A percentile compares a stretch with the other conserved stretches of the same genome.
Evolutionary conservation across 2,797 vertebrate species (phyloP).

Genomic region (Chaetophractus vellerosus): DNA sequence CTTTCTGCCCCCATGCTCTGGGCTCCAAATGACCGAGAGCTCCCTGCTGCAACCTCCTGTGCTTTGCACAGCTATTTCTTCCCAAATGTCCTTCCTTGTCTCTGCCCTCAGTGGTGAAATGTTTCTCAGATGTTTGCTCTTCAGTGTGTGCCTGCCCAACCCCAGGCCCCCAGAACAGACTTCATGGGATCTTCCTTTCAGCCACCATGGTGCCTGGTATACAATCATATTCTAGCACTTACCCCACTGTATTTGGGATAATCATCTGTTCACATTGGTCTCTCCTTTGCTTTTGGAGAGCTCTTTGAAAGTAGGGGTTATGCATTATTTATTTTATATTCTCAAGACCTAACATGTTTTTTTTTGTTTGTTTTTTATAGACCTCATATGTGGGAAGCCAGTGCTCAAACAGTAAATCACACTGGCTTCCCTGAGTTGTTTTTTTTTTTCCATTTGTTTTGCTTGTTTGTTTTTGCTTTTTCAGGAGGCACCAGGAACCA

Average conservation of each 20-base stretch:
- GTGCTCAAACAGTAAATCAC: no score
- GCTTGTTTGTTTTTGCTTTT: no score
- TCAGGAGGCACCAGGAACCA: no score
- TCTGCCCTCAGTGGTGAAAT: background rate
- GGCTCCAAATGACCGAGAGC: background rate
- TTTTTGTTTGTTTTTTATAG: no score
- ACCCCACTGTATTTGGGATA: background rate
- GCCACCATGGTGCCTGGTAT: background rate
- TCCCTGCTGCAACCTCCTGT: background rate
- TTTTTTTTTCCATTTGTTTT: no score
- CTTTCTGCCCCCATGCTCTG: background rate
- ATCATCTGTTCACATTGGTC: background rate
- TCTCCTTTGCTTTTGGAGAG: background rate
- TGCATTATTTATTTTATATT: conserved; percentile 19
- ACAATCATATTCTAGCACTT: background rate
- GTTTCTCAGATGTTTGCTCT: background rate
- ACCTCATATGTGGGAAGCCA: no score
- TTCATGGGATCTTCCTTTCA: background rate
- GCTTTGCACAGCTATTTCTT: background rate
- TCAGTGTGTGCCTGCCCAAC: background rate
- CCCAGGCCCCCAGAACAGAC: background rate
- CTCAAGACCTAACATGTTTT: background rate
- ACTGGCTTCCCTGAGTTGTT: no score
- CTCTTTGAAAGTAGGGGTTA: background rate
- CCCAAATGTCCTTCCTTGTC: background rate